Percentiles rank a stretch among this genome's conserved stretches.
phyloP scores from a whole-genome alignment of 1,140 invertebrate species.

The Drosophila murphyi region DNA sequence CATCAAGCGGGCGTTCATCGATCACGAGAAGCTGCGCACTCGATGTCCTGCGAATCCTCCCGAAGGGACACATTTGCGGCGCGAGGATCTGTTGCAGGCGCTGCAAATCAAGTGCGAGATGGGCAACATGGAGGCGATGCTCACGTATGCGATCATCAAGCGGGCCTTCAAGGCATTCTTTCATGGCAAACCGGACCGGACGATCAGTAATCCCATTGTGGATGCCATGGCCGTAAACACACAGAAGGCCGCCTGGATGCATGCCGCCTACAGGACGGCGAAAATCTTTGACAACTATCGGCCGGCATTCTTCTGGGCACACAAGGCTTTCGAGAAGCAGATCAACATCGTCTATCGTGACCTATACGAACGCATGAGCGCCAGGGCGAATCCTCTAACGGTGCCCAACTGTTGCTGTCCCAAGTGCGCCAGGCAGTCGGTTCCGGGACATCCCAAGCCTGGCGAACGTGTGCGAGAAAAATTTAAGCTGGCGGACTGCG shows the following conservation, averaged over 20 bases:
- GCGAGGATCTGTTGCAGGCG: conserved; percentile 67
- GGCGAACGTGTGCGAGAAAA: conserved; percentile 17
- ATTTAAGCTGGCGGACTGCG: conserved; percentile 42
- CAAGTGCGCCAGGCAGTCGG: conserved; percentile 44
- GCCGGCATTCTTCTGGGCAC: conserved; percentile 69
- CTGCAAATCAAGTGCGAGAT: conserved; percentile 63
- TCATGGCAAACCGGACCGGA: conserved; percentile 53
- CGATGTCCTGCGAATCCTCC: conserved; percentile 19
- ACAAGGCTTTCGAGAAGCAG: conserved; percentile 68
- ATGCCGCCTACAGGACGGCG: conserved; percentile 60
- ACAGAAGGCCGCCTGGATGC: conserved; percentile 59
- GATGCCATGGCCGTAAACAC: conserved; percentile 58
- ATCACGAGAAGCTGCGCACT: conserved; percentile 60
- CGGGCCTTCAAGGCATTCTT: conserved; percentile 70
- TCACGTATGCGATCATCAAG: conserved; percentile 68
- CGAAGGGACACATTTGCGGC: conserved; percentile 43
- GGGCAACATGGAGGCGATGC: conserved; percentile 67
- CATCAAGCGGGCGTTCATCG: conserved; percentile 67
- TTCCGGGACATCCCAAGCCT: conserved; percentile 48
- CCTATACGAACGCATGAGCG: conserved; percentile 57
- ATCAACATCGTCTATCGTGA: conserved; percentile 54
- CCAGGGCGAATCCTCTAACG: conserved; percentile 48
- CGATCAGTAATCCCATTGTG: conserved; percentile 62
- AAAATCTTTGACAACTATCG: conserved; percentile 68
- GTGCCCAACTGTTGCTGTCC: conserved; percentile 50